These are phyloP conservation scores for Microcebus tavaratra DNA, from an alignment of 2,113 vertebrate genomes.

Conservation along the genomic window DNA sequence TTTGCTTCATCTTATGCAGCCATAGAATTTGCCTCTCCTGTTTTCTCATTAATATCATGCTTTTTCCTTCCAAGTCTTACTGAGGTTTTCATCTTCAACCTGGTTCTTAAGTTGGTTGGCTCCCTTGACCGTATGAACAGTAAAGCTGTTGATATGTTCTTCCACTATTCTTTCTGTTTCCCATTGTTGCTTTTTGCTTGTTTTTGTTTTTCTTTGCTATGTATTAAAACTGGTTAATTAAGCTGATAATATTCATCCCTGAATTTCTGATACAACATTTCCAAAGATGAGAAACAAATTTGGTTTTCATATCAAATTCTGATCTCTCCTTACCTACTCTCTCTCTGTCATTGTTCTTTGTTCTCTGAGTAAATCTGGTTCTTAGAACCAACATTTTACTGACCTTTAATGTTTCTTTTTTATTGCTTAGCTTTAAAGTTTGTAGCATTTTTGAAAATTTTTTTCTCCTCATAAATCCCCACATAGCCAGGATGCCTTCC, in stretches of 20 bases:
- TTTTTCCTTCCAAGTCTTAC: neutral
- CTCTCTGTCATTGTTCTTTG: neutral
- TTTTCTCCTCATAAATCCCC: neutral
- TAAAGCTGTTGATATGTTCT: neutral
- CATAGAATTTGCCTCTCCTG: neutral
- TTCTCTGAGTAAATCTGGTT: neutral
- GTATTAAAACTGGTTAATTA: slow-evolving; percentile 12
- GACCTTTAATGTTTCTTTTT: neutral
- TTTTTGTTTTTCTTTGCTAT: neutral
- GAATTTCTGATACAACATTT: neutral
- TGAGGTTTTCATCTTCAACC: neutral
- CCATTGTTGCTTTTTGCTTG: neutral
- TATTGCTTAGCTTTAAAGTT: neutral
- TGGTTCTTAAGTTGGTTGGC: neutral
- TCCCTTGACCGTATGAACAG: neutral
- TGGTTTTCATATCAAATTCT: neutral
- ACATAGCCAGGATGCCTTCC: neutral
- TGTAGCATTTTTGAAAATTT: neutral
- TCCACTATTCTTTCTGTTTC: neutral
- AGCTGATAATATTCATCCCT: neutral
- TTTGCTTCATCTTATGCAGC: neutral
- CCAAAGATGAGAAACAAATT: neutral
- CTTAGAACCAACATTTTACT: neutral
- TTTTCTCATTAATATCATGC: neutral
- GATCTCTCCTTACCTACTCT: neutral